Conservation (phyloP, 2,888 invertebrate species). For the Apamea monoglypha region DNA sequence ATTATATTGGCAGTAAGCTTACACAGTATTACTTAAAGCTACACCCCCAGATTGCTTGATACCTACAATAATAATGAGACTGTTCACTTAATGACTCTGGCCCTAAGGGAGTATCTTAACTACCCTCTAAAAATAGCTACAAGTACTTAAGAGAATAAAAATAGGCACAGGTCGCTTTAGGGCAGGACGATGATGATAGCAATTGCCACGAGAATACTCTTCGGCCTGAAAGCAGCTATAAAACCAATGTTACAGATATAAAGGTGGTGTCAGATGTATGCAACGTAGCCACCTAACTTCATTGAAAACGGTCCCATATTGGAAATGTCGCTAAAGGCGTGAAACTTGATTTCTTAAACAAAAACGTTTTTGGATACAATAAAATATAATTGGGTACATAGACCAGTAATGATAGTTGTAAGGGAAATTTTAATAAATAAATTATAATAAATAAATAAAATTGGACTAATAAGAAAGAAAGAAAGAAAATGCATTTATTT, state of each 20-base stretch:
- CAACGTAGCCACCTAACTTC: too few relatives aligned
- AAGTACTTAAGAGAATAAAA: conserved; percentile 16
- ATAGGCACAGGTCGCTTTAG: not conserved
- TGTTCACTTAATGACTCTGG: not conserved
- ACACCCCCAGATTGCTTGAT: not conserved
- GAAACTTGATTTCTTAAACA: too few relatives aligned
- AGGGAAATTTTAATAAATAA: too few relatives aligned
- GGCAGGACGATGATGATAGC: not conserved
- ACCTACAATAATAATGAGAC: conserved; percentile 2
- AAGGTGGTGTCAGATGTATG: too few relatives aligned
- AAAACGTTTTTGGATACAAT: not conserved
- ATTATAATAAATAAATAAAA: too few relatives aligned
- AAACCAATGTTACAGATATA: not conserved
- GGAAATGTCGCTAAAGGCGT: too few relatives aligned
- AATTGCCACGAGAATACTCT: not conserved
- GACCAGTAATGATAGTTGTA: too few relatives aligned
- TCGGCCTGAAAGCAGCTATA: not conserved
- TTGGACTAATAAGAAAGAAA: too few relatives aligned
- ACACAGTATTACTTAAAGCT: not conserved
- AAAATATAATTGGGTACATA: too few relatives aligned
- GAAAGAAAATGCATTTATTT: too few relatives aligned
- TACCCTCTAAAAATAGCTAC: conserved; percentile 11
- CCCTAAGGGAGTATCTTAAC: conserved; percentile 17
- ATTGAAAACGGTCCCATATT: not conserved
- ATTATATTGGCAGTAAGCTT: not conserved